A percentile compares a stretch with the other conserved stretches of the same genome.
These are phyloP conservation scores for Apostichopus californicus DNA, from an alignment of 35 echinoderm and acorn worm genomes.

Conservation along the genomic window DNA sequence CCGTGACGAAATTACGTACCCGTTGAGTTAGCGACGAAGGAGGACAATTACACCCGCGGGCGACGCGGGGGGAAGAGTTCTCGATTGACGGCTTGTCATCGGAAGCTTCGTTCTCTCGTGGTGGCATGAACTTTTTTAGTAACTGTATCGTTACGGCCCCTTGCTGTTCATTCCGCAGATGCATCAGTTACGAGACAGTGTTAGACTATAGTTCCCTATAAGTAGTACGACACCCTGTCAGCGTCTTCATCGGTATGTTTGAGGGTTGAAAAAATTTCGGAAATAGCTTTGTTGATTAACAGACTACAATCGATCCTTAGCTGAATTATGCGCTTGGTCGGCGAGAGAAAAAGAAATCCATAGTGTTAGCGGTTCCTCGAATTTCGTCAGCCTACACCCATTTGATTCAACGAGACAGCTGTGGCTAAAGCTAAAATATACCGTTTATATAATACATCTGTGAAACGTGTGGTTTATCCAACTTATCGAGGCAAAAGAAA, in stretches of 20 bases:
- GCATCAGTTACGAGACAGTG: neutral
- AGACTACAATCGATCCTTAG: conserved; percentile 4
- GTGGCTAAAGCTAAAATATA: neutral
- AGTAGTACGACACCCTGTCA: neutral
- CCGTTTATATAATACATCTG: too few relatives aligned
- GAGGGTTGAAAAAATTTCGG: neutral
- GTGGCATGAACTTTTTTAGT: conserved; percentile 24
- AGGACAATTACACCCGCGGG: conserved; percentile 45
- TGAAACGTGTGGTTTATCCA: too few relatives aligned
- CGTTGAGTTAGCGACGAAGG: conserved; percentile 32
- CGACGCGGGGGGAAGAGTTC: conserved; percentile 17
- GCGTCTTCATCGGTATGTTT: neutral
- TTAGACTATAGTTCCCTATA: too few relatives aligned
- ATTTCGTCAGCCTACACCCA: neutral
- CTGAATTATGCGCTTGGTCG: conserved; percentile 29
- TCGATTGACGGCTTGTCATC: conserved; percentile 22
- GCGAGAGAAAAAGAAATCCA: conserved; percentile 6
- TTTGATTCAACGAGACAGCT: conserved; percentile 13
- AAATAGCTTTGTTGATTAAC: conserved; percentile 19
- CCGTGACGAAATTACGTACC: conserved; percentile 34
- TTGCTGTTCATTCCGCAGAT: neutral
- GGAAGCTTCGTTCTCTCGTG: conserved; percentile 2
- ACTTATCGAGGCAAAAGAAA: too few relatives aligned
- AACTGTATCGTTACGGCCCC: conserved; percentile 27
- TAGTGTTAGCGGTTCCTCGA: conserved; percentile 31